Percentiles rank a stretch among this genome's conserved stretches.
These are phyloP conservation scores for Progne subis DNA, from an alignment of 2,113 vertebrate species.

Conservation along the genomic window DNA sequence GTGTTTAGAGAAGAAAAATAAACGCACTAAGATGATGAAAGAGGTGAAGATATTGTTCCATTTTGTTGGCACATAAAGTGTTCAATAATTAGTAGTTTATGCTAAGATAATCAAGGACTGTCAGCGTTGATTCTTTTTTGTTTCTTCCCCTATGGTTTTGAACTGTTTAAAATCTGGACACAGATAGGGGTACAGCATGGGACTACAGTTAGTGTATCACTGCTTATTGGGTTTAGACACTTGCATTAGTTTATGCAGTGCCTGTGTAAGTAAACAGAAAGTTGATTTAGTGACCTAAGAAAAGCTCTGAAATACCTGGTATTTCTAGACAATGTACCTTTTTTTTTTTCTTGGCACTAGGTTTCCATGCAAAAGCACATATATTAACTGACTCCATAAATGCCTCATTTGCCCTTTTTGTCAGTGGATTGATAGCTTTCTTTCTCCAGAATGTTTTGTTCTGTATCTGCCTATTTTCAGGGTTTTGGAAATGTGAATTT, in stretches of 20 bases:
- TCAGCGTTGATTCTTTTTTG: neutral
- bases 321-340: neutral
- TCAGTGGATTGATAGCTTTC: neutral
- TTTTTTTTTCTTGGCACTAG: neutral
- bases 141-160: neutral
- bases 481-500: neutral
- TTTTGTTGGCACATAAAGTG: neutral
- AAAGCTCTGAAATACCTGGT: neutral
- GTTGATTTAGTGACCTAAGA: neutral
- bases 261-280: neutral
- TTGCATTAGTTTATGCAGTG: neutral
- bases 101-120: constrained; percentile 12
- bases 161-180: neutral
- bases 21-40: neutral
- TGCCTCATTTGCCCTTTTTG: neutral
- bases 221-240: neutral
- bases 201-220: neutral
- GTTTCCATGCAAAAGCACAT: neutral
- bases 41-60: neutral
- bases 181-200: neutral
- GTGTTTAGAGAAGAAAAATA: neutral
- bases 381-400: neutral
- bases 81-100: neutral
- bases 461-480: neutral
- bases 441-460: neutral